phyloP scores from a whole-genome alignment of 2,888 invertebrate species.

The Phaedon cochleariae region DNA sequence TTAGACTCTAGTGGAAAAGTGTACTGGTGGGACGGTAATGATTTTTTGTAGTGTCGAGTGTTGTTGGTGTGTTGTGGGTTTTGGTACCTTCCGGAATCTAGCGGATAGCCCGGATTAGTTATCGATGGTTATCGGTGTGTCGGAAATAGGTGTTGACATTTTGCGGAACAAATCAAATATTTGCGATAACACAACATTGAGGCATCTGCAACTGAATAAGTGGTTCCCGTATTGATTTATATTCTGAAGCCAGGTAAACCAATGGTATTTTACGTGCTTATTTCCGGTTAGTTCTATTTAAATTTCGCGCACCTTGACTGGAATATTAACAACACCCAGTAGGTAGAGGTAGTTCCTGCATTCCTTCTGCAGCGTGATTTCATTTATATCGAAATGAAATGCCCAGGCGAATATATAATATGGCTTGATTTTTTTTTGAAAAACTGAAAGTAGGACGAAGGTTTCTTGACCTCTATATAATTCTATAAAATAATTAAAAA shows the following conservation, averaged over 20 bases:
- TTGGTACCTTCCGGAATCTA: background rate
- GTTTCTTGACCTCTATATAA: no score
- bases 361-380: background rate
- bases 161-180: background rate
- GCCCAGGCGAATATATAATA: no score
- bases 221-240: background rate
- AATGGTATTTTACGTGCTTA: background rate
- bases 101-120: no score
- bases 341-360: background rate
- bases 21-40: background rate
- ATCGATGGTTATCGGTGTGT: background rate
- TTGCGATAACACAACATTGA: background rate
- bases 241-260: background rate
- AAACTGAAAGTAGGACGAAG: no score
- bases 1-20: no score
- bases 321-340: background rate
- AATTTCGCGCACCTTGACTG: background rate
- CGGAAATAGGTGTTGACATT: background rate
- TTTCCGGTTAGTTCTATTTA: background rate
- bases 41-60: no score
- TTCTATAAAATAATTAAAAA: no score
- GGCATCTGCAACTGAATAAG: background rate
- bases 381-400: no score
- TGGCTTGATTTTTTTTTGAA: no score
- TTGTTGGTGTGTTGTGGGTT: background rate